Evolutionary conservation across 2,113 vertebrate species (phyloP).

Genomic region (Labeo rohita): DNA sequence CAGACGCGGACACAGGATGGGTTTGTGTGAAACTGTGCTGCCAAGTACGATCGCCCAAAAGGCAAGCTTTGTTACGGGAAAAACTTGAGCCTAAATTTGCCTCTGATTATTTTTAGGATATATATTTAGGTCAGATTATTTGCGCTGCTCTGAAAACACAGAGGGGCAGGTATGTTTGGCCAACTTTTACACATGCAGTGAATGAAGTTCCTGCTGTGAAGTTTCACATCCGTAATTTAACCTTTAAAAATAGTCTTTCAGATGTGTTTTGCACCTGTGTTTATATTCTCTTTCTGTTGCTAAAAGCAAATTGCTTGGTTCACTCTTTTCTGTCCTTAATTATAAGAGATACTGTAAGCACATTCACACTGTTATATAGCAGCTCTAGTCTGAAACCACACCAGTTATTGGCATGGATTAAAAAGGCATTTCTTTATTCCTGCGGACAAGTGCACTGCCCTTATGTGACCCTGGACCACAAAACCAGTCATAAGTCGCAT

Average conservation of each 20-base stretch:
- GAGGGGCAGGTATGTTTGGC: background rate
- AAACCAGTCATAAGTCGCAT: too few relatives aligned
- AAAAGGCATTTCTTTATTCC: background rate
- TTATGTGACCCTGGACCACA: background rate
- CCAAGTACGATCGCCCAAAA: slow-evolving; percentile 21
- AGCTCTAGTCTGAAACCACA: background rate
- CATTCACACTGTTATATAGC: background rate
- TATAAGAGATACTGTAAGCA: background rate
- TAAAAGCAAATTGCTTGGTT: background rate
- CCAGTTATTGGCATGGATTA: background rate
- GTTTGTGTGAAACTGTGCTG: slow-evolving; percentile 9
- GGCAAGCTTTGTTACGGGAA: slow-evolving; percentile 51
- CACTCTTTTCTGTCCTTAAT: background rate
- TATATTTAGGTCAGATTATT: slow-evolving; percentile 7
- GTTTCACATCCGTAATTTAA: background rate
- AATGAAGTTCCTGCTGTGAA: background rate
- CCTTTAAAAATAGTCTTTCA: slow-evolving; percentile 2
- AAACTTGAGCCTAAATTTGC: slow-evolving; percentile 49
- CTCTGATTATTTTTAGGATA: background rate
- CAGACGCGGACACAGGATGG: slow-evolving; percentile 15
- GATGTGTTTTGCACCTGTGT: background rate
- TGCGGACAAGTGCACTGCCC: background rate
- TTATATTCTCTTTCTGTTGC: background rate
- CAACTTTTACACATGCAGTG: background rate
- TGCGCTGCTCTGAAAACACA: background rate